Percentiles rank a stretch among this genome's conserved stretches.
phyloP scores from a whole-genome alignment of 2,888 invertebrate genomes.

The Gandaritis pyraliata region DNA sequence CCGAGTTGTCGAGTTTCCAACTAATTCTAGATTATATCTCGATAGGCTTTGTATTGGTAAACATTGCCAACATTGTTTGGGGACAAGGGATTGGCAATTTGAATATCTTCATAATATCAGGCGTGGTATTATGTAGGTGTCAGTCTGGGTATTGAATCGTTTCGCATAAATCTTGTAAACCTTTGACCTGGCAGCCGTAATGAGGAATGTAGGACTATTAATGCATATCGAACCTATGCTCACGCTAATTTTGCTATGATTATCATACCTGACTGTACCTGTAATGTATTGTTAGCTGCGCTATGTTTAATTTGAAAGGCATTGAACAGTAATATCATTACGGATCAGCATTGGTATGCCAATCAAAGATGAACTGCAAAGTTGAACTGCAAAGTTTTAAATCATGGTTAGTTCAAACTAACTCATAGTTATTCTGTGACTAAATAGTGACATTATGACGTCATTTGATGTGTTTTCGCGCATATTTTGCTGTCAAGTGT shows the following conservation, averaged over 20 bases:
- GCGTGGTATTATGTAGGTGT: constrained; percentile 25
- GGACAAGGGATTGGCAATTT: constrained; percentile 44
- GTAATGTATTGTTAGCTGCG: not conserved
- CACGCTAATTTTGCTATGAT: not conserved
- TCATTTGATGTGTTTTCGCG: too few relatives aligned
- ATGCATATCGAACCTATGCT: constrained; percentile 20
- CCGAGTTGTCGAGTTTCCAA: constrained; percentile 58
- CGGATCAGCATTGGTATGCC: too few relatives aligned
- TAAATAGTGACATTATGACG: too few relatives aligned
- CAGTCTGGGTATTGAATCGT: constrained; percentile 26
- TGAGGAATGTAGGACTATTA: constrained; percentile 26
- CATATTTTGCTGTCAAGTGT: too few relatives aligned
- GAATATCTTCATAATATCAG: constrained; percentile 41
- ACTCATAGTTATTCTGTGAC: too few relatives aligned
- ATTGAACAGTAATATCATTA: too few relatives aligned
- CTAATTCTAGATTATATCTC: constrained; percentile 60
- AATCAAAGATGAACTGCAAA: too few relatives aligned
- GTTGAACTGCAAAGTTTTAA: too few relatives aligned
- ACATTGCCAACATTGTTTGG: constrained; percentile 46
- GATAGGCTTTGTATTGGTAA: constrained; percentile 51
- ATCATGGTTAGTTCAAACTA: too few relatives aligned
- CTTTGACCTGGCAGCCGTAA: constrained; percentile 26
- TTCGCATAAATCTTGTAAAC: constrained; percentile 26
- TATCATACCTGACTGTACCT: not conserved
- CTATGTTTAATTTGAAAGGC: not conserved